A percentile compares a stretch with the other conserved stretches of the same genome.
Evolutionary conservation across 2,888 invertebrate species (phyloP).

Genomic region (Lysandra coridon): DNA sequence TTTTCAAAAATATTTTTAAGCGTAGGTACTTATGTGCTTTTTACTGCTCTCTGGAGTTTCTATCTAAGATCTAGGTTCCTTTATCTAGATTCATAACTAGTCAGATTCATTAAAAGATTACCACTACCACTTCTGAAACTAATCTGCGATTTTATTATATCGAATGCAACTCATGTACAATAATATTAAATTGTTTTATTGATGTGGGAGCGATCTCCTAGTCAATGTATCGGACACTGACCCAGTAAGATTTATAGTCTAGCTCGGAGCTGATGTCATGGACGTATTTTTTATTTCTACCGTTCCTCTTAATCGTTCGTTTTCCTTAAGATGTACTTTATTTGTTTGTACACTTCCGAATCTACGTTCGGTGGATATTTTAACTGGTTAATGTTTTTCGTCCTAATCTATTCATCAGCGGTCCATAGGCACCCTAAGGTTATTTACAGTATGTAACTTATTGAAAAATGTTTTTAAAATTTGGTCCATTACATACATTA

Average conservation of each 20-base stretch:
- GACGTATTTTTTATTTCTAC: background rate
- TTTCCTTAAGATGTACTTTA: no score
- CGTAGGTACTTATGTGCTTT: no score
- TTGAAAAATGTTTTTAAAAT: no score
- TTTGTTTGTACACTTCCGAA: no score
- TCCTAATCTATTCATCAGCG: no score
- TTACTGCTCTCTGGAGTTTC: no score
- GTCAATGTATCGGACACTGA: conserved; percentile 66
- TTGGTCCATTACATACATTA: no score
- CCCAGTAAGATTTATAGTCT: conserved; percentile 47
- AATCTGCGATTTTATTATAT: background rate
- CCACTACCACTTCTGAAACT: background rate
- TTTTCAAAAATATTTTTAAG: background rate
- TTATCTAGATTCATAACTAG: background rate
- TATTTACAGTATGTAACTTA: no score
- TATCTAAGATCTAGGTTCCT: background rate
- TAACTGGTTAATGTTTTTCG: background rate
- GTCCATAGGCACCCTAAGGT: no score
- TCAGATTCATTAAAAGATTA: background rate
- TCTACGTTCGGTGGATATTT: no score
- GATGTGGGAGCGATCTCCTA: conserved; percentile 58
- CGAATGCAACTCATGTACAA: conserved; percentile 40
- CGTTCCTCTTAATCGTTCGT: background rate
- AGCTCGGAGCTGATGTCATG: background rate
- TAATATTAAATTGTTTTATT: conserved; percentile 61